Conservation (phyloP, 2,797 vertebrate species). For the Lophius americanus region DNA sequence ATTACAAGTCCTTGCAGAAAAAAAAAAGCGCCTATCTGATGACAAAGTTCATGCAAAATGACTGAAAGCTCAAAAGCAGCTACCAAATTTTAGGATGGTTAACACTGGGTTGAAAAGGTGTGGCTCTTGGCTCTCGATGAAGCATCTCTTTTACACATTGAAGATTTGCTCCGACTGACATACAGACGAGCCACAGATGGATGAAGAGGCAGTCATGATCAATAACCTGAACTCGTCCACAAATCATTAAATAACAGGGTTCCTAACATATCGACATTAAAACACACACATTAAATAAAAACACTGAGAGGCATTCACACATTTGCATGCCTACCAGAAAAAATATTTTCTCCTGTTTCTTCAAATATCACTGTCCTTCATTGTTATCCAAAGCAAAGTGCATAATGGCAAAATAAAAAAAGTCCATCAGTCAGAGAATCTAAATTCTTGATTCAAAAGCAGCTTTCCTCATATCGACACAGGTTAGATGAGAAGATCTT, state of each 20-base stretch:
- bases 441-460: slow-evolving; percentile 15
- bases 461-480: slow-evolving; percentile 23
- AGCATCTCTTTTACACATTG: slow-evolving; percentile 25
- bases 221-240: slow-evolving; percentile 24
- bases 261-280: slow-evolving; percentile 41
- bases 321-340: slow-evolving; percentile 49
- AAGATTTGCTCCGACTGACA: background rate
- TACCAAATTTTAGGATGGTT: background rate
- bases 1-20: background rate
- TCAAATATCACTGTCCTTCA: slow-evolving; percentile 44
- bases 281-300: slow-evolving; percentile 55
- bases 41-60: background rate
- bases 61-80: background rate
- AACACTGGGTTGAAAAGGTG: background rate
- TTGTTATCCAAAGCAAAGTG: slow-evolving; percentile 51
- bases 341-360: slow-evolving; percentile 22
- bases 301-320: slow-evolving; percentile 51
- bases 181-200: slow-evolving; percentile 8
- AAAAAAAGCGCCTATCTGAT: background rate
- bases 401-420: slow-evolving; percentile 41
- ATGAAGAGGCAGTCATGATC: slow-evolving; percentile 14
- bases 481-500: slow-evolving; percentile 39
- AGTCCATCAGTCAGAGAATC: slow-evolving; percentile 50
- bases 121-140: slow-evolving; percentile 1
- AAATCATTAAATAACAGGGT: slow-evolving; percentile 32